phyloP scores from a whole-genome alignment of 2,888 invertebrate genomes.

The Julus scanicus region DNA sequence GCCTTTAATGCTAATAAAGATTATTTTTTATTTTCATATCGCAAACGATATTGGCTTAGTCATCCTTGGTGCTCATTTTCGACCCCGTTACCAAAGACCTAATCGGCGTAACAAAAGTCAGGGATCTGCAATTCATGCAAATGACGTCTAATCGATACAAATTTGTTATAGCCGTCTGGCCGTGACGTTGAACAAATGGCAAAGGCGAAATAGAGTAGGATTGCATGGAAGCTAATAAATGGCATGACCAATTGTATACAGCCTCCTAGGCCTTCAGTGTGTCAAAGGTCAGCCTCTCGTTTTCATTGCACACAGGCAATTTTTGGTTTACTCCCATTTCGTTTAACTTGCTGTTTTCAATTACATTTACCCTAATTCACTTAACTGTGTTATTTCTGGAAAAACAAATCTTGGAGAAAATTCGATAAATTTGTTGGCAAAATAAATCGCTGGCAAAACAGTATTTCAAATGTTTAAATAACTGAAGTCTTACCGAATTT shows the following conservation, averaged over 20 bases:
- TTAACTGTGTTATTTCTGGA: background rate
- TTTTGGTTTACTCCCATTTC: background rate
- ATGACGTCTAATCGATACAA: conserved; percentile 38
- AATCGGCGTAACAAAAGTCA: background rate
- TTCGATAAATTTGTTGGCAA: background rate
- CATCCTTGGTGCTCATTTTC: background rate
- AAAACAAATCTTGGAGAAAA: background rate
- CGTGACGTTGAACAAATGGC: conserved; percentile 34
- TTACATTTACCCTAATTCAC: background rate
- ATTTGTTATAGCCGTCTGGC: conserved; percentile 22
- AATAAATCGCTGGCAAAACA: background rate
- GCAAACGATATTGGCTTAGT: background rate
- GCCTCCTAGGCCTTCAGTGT: background rate
- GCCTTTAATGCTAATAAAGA: background rate
- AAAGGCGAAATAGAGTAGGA: background rate
- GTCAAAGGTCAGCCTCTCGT: background rate
- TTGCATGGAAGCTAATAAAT: background rate
- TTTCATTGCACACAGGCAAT: background rate
- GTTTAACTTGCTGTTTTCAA: background rate
- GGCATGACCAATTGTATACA: background rate
- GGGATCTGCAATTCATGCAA: conserved; percentile 32
- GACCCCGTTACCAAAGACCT: background rate
- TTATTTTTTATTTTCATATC: background rate
- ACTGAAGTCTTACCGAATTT: too few species aligned
- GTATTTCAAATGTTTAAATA: too few species aligned